phyloP scores from a whole-genome alignment of 2,888 invertebrate species.

The Uropetala carovei region DNA sequence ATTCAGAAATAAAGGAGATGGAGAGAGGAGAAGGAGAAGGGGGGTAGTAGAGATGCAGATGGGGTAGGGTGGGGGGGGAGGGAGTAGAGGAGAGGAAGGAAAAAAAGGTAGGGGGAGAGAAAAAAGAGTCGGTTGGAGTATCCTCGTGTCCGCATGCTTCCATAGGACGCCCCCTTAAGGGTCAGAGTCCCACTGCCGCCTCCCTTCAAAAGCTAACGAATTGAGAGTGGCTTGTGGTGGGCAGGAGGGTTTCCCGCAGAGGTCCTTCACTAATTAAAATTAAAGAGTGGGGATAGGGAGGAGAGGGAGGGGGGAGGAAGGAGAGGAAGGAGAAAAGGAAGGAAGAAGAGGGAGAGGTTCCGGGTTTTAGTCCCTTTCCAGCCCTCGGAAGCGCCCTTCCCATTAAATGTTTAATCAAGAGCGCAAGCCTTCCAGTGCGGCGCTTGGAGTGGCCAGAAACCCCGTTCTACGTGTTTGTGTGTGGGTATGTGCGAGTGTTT shows the following conservation, averaged over 20 bases:
- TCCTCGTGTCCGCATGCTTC: no score
- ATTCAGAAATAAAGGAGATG: not conserved
- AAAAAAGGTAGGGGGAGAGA: not conserved
- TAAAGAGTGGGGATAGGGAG: not conserved
- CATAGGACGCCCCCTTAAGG: not conserved
- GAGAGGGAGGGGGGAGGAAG: no score
- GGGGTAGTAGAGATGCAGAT: not conserved
- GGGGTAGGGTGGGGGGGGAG: no score
- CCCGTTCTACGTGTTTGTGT: not conserved
- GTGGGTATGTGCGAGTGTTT: no score
- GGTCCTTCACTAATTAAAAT: slow-evolving; percentile 46
- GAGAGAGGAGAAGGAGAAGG: not conserved
- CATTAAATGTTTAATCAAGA: slow-evolving; percentile 51
- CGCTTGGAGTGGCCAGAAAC: no score
- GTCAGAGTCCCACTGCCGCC: not conserved
- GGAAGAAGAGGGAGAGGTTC: no score
- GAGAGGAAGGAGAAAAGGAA: no score
- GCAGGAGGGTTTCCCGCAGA: not conserved
- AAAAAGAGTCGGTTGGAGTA: no score
- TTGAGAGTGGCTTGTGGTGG: not conserved
- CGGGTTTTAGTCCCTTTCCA: not conserved
- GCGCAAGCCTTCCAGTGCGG: not conserved
- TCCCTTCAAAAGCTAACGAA: not conserved
- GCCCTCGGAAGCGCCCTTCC: slow-evolving; percentile 2
- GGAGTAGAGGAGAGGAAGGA: not conserved